Conservation (phyloP, 1,140 invertebrate genomes). For the Sarcophaga bullata region DNA sequence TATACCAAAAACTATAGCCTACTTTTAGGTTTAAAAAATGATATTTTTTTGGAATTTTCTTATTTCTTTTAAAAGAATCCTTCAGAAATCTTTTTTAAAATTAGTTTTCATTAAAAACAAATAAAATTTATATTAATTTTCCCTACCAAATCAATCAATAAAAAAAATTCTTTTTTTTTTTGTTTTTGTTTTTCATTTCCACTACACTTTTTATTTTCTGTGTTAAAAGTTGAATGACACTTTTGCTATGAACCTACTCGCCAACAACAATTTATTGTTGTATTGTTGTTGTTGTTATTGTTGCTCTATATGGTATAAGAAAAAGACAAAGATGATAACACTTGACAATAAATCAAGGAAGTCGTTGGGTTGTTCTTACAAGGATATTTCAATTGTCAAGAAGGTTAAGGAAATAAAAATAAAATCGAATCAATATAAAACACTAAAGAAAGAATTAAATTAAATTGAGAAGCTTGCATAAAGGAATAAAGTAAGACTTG, state of each 20-base stretch:
- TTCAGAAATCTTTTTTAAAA: no score
- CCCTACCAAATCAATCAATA: not conserved
- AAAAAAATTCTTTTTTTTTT: not conserved
- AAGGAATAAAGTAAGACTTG: no score
- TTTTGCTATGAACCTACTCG: not conserved
- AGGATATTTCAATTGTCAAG: no score
- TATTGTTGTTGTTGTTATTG: not conserved
- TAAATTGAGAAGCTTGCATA: no score
- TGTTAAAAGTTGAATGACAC: constrained; percentile 14
- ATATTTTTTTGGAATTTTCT: no score
- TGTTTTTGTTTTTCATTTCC: not conserved
- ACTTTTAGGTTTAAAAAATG: not conserved
- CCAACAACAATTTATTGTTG: not conserved
- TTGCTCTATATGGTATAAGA: not conserved
- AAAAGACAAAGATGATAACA: not conserved
- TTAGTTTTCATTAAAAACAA: no score
- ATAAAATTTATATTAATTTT: not conserved
- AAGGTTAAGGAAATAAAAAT: no score
- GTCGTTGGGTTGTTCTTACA: not conserved
- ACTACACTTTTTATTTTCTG: not conserved
- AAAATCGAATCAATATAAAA: no score
- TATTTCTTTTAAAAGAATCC: no score
- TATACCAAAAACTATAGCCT: not conserved
- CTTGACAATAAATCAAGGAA: constrained; percentile 17
- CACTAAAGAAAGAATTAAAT: no score